Evolutionary conservation across 2,888 invertebrate genomes (phyloP), one percentile per base, ranked within the genome.

Genomic region (Cosmia trapezina): DNA sequence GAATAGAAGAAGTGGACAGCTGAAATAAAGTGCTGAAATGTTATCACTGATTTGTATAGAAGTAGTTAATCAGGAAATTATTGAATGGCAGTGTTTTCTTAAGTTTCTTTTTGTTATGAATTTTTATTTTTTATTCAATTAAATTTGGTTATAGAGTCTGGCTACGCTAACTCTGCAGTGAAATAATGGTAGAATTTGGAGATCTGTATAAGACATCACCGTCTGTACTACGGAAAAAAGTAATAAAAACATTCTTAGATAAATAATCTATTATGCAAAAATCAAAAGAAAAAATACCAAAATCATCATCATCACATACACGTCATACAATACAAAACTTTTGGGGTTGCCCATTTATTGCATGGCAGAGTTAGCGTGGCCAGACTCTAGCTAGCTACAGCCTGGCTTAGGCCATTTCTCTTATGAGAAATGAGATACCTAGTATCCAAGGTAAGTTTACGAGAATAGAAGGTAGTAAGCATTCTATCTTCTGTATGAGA

Each of bases 51-150:
- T 56, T 56, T 70, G 6, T 41, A 41, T 28, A 47, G 49, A 51
- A n/a, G 9, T 47, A 28, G 22, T 47, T 9, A 56, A 65, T 61
- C n/a, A 59, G 56, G 22, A 59, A 75, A 69, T 69, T 78, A 78
- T 65, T 73, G 78, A 85, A 82, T 88, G 92, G 91, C 92, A 92
- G 91, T 91, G 89, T 86, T 82, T 77, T 66, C 51, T 47, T 72
- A 75, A 70, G 66, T 78, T 82, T 77, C 80, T 78, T 84, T 83
- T 65, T 73, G 69, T 47, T 41, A 45, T 49, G n/a, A 43, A 33
- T 59, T 57, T 56, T 43, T 14, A 19, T 65, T 37, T 61, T 51
- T 57, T 53, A n/a, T 54, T 54, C 28, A 49, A 53, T 57, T 64
- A 4, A 69, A 64, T 63, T 70, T 59, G 28, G 53, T 65, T 82